These are phyloP conservation scores for Typhlomys cinereus DNA, from an alignment of 2,113 vertebrate genomes.

Conservation along the genomic window DNA sequence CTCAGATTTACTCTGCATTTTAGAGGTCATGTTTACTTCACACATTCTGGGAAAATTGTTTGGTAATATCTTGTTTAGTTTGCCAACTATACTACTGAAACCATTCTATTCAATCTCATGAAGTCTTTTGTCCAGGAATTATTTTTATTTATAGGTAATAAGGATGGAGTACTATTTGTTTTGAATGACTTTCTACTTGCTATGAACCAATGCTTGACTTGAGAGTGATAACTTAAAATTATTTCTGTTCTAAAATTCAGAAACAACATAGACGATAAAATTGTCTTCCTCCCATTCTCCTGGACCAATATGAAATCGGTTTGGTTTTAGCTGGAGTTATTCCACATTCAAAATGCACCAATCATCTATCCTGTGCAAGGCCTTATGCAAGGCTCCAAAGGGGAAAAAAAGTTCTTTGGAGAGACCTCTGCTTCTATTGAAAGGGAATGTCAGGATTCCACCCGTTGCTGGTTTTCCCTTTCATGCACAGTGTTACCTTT, in stretches of 20 bases:
- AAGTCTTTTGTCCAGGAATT: background rate
- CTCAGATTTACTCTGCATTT: background rate
- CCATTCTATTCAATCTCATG: background rate
- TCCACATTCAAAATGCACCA: background rate
- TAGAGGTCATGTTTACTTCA: background rate
- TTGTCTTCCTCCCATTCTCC: background rate
- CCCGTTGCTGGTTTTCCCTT: background rate
- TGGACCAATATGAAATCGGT: background rate
- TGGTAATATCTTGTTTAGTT: background rate
- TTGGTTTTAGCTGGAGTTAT: background rate
- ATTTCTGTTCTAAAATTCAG: constrained; percentile 23
- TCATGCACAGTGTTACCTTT: background rate
- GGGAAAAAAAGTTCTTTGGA: background rate
- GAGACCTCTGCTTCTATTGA: background rate
- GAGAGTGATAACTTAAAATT: background rate
- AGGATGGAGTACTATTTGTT: background rate
- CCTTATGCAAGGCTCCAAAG: background rate
- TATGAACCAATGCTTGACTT: background rate
- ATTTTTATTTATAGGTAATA: background rate
- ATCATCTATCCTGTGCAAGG: background rate
- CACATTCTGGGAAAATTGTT: background rate
- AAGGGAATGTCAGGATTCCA: background rate
- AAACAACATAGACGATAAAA: background rate
- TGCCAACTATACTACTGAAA: background rate
- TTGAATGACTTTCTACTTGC: background rate